Conservation (phyloP, 2,797 vertebrate species). For the Fundulus diaphanus region DNA sequence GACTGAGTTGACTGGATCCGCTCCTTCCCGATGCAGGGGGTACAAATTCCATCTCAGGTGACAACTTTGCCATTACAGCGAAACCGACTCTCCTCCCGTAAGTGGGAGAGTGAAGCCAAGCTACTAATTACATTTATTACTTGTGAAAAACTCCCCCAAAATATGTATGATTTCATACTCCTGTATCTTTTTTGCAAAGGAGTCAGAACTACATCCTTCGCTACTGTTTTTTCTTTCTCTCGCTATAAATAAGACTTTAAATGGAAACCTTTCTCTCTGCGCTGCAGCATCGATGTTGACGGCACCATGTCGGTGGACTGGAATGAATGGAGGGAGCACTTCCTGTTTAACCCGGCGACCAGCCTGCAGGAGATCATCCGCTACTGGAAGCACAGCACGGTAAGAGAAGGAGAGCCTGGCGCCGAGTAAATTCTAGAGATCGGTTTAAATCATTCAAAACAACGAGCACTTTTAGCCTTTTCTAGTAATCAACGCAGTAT, state of each 20-base stretch:
- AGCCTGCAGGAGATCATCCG: slow-evolving; percentile 91
- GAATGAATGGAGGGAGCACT: slow-evolving; percentile 95
- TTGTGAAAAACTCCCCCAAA: background rate
- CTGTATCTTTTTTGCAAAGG: background rate
- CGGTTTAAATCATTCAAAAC: background rate
- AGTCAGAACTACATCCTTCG: background rate
- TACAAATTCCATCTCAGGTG: no score
- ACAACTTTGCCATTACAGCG: no score
- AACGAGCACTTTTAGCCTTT: background rate
- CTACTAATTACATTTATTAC: background rate
- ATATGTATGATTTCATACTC: background rate
- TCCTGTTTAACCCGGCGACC: slow-evolving; percentile 90
- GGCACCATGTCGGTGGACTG: slow-evolving; percentile 95
- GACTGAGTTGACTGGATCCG: no score
- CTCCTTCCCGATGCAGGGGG: no score
- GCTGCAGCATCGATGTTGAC: slow-evolving; percentile 88
- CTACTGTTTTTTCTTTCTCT: background rate
- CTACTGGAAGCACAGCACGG: slow-evolving; percentile 94
- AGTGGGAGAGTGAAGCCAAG: no score
- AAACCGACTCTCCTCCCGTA: no score
- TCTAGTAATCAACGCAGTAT: no score
- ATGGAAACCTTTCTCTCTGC: slow-evolving; percentile 8
- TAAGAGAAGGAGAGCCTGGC: slow-evolving; percentile 53
- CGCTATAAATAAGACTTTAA: background rate
- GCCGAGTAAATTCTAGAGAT: background rate